A percentile compares a stretch with the other conserved stretches of the same genome.
Conservation (phyloP, 1,140 invertebrate genomes). For the Drosophila azteca region DNA sequence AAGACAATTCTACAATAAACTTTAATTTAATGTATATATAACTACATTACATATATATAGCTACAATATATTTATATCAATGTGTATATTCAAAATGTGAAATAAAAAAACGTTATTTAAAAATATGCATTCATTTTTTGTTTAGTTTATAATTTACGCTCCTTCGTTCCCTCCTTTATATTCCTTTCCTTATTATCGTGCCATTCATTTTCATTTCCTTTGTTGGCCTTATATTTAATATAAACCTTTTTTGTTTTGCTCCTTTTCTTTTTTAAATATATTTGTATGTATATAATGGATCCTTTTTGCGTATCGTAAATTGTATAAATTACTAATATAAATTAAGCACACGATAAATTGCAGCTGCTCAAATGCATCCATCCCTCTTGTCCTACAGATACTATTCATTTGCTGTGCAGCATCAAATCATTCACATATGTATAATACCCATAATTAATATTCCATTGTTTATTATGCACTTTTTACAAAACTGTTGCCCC, state of each 20-base stretch:
- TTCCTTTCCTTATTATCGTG: slow-evolving; percentile 11
- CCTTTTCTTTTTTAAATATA: slow-evolving; percentile 46
- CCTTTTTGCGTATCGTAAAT: slow-evolving; percentile 54
- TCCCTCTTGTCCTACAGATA: slow-evolving; percentile 12
- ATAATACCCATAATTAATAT: slow-evolving; percentile 52
- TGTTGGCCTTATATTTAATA: slow-evolving; percentile 50
- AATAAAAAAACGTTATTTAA: slow-evolving; percentile 77
- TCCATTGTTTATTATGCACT: slow-evolving; percentile 63
- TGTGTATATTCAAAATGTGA: slow-evolving; percentile 78
- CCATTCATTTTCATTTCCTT: slow-evolving; percentile 1
- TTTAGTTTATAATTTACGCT: slow-evolving; percentile 46
- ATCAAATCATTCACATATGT: slow-evolving; percentile 38
- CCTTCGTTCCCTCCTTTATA: slow-evolving; percentile 27
- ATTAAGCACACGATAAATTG: slow-evolving; percentile 75
- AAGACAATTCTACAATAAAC: slow-evolving; percentile 72
- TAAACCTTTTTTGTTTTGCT: slow-evolving; percentile 43
- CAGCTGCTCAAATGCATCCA: slow-evolving; percentile 62
- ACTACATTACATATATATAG: slow-evolving; percentile 48
- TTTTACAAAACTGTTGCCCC: slow-evolving; percentile 62
- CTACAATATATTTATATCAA: slow-evolving; percentile 61
- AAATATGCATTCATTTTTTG: slow-evolving; percentile 60
- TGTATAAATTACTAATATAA: slow-evolving; percentile 79
- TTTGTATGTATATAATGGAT: slow-evolving; percentile 56
- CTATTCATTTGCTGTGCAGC: slow-evolving; percentile 17
- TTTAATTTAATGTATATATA: slow-evolving; percentile 55